These are phyloP conservation scores for Tychaedon coryphoeus DNA, from an alignment of 2,113 vertebrate species.

Conservation along the genomic window DNA sequence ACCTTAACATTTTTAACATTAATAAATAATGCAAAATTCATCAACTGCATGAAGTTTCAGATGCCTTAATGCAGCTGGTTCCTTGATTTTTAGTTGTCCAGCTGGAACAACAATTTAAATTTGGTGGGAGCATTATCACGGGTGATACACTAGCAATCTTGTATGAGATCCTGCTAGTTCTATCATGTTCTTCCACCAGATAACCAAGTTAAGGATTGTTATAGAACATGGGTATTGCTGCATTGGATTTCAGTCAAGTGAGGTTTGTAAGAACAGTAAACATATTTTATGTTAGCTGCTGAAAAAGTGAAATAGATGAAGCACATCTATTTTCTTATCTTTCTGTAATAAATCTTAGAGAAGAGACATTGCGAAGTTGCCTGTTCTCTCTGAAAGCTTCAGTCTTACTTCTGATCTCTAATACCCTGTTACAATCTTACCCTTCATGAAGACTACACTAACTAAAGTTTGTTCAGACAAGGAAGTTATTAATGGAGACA, in stretches of 20 bases:
- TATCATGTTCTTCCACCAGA: not conserved
- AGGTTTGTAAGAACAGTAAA: not conserved
- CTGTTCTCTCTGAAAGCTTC: not conserved
- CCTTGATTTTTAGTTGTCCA: not conserved
- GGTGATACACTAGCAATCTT: not conserved
- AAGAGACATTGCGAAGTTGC: not conserved
- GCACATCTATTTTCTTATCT: not conserved
- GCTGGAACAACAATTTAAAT: not conserved
- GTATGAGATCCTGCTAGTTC: not conserved
- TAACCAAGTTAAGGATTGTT: not conserved
- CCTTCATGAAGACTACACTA: not conserved
- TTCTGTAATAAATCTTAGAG: not conserved
- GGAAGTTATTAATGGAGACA: not conserved
- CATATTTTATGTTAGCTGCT: not conserved
- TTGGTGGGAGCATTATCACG: not conserved
- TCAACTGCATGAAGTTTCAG: not conserved
- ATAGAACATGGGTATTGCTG: not conserved
- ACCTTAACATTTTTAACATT: not conserved
- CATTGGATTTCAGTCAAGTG: not conserved
- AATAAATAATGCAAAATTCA: fast-evolving
- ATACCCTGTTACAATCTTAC: not conserved
- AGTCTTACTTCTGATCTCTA: not conserved
- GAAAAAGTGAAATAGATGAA: not conserved
- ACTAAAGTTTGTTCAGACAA: not conserved
- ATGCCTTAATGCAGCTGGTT: not conserved